A percentile compares a stretch with the other conserved stretches of the same genome.
Evolutionary conservation across 2,797 vertebrate species (phyloP).

Genomic region (Odontamblyopus rebecca): DNA sequence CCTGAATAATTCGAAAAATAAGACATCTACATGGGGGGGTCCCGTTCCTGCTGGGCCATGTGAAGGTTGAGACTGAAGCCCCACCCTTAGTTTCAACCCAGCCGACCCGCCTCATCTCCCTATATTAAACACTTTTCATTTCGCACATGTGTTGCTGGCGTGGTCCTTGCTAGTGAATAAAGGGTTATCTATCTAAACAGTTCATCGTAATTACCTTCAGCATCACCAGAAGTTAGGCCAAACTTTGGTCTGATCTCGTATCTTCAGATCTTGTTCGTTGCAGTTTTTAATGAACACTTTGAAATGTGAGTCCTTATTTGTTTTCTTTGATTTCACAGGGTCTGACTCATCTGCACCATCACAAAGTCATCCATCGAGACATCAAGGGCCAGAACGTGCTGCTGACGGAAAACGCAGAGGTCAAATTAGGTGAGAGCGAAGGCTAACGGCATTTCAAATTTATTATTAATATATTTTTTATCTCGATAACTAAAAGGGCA

Average conservation of each 20-base stretch:
- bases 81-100: too few species aligned
- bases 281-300: constrained; percentile 4
- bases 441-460: not conserved
- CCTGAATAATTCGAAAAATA: too few species aligned
- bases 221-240: not conserved
- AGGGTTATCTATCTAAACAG: too few species aligned
- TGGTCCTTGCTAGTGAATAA: too few species aligned
- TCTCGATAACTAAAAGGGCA: not conserved
- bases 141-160: too few species aligned
- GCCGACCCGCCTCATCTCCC: too few species aligned
- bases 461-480: not conserved
- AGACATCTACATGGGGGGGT: too few species aligned
- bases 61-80: too few species aligned
- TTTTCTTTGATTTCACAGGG: constrained; percentile 74
- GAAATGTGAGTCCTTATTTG: not conserved
- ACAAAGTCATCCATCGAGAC: constrained; percentile 97
- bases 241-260: not conserved
- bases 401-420: constrained; percentile 97
- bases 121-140: too few species aligned
- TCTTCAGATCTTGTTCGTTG: not conserved
- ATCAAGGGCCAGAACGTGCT: constrained; percentile 98
- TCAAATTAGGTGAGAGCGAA: constrained; percentile 89
- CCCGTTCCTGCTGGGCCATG: too few species aligned
- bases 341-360: constrained; percentile 93
- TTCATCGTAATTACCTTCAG: not conserved